Evolutionary conservation across 1,140 invertebrate genomes (phyloP).

Genomic region (Drosophila parvula): DNA sequence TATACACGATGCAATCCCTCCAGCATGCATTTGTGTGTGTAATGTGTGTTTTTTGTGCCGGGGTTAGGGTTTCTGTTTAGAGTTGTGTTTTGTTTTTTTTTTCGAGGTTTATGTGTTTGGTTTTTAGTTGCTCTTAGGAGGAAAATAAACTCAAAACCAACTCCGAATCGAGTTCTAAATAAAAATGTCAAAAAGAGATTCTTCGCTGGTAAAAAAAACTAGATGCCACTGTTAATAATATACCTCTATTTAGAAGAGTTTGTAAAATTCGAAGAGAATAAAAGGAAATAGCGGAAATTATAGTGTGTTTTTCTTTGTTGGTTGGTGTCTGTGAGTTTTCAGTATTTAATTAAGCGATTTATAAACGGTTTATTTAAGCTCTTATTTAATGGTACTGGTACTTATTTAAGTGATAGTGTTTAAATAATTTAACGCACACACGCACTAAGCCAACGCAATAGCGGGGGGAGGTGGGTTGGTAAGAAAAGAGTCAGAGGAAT

Average conservation of each 20-base stretch:
- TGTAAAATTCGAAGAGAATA: slow-evolving; percentile 67
- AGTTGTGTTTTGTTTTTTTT: slow-evolving; percentile 43
- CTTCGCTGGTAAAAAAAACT: slow-evolving; percentile 41
- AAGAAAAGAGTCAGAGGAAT: neutral
- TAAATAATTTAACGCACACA: slow-evolving; percentile 85
- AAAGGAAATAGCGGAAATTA: slow-evolving; percentile 62
- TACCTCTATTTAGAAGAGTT: slow-evolving; percentile 49
- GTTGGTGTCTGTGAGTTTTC: slow-evolving; percentile 42
- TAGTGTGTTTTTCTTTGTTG: slow-evolving; percentile 46
- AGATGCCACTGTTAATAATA: slow-evolving; percentile 22
- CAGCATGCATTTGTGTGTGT: slow-evolving; percentile 48
- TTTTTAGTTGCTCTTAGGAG: slow-evolving; percentile 74
- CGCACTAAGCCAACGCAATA: slow-evolving; percentile 65
- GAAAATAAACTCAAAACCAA: slow-evolving; percentile 59
- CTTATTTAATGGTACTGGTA: slow-evolving; percentile 52
- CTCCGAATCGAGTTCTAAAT: slow-evolving; percentile 54
- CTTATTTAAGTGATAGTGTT: slow-evolving; percentile 72
- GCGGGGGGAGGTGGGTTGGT: neutral
- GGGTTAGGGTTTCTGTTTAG: slow-evolving; percentile 48
- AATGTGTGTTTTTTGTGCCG: slow-evolving; percentile 28
- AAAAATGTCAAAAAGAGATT: slow-evolving; percentile 47
- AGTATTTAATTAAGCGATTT: slow-evolving; percentile 66
- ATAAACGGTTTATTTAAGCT: slow-evolving; percentile 49
- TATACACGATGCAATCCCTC: slow-evolving; percentile 27
- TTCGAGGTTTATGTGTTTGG: slow-evolving; percentile 64